Evolutionary conservation across 92 coral and sea anemone species (phyloP).

Genomic region (Plumapathes pennacea): DNA sequence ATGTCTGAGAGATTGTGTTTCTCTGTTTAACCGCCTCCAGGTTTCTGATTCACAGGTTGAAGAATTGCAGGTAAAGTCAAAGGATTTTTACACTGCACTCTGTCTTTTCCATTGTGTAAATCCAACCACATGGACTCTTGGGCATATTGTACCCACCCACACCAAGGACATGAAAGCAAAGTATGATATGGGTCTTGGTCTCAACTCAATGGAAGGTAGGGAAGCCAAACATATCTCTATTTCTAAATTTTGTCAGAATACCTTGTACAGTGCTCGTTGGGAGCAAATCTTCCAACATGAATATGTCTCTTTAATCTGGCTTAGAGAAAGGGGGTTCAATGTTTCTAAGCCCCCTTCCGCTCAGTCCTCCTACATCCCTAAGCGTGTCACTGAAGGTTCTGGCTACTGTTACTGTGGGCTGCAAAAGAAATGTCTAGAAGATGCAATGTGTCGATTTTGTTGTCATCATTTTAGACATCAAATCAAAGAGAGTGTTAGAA

Average conservation of each 20-base stretch:
- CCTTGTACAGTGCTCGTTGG: slow-evolving; percentile 39
- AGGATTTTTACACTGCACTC: slow-evolving; percentile 24
- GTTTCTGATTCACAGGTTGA: slow-evolving; percentile 38
- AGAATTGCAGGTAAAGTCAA: slow-evolving; percentile 25
- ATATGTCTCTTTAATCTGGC: slow-evolving; percentile 50
- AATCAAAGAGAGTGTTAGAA: slow-evolving; percentile 27
- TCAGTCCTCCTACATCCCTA: slow-evolving; percentile 26
- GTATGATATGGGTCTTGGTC: slow-evolving; percentile 49
- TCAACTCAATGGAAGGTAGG: slow-evolving; percentile 55
- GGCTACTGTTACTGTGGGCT: slow-evolving; percentile 44
- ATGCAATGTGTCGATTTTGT: slow-evolving; percentile 32
- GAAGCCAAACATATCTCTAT: slow-evolving; percentile 53
- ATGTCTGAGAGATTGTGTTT: slow-evolving; percentile 36
- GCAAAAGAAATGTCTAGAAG: slow-evolving; percentile 4
- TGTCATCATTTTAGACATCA: slow-evolving; percentile 13
- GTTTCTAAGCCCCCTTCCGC: slow-evolving; percentile 13
- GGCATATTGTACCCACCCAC: slow-evolving; percentile 52
- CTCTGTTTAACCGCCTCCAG: slow-evolving; percentile 26
- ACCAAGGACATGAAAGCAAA: slow-evolving; percentile 22
- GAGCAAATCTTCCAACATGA: slow-evolving; percentile 52
- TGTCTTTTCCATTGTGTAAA: slow-evolving; percentile 32
- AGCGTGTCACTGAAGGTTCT: slow-evolving; percentile 24
- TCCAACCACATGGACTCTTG: slow-evolving; percentile 36
- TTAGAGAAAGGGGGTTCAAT: slow-evolving; percentile 34
- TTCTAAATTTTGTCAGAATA: slow-evolving; percentile 31